A percentile compares a stretch with the other conserved stretches of the same genome.
Conservation (phyloP, 2,888 invertebrate species). For the Leptothorax acervorum region DNA sequence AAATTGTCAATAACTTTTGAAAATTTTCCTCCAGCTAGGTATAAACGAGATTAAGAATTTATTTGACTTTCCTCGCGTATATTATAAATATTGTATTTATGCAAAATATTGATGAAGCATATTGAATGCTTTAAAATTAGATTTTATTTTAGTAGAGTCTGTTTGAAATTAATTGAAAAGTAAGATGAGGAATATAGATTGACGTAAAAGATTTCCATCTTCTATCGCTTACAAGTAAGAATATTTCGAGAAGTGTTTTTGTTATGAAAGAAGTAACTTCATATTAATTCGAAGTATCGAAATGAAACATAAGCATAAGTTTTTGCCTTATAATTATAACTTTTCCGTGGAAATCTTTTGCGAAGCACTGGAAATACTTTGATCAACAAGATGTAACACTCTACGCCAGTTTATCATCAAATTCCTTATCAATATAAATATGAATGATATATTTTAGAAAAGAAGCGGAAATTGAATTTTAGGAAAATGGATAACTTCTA, state of each 20-base stretch:
- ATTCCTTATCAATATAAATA: background rate
- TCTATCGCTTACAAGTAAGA: background rate
- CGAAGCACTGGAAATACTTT: background rate
- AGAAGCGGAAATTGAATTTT: background rate
- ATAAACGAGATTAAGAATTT: background rate
- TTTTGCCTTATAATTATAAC: background rate
- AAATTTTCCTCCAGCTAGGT: background rate
- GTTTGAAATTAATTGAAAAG: background rate
- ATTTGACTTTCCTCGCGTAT: no score
- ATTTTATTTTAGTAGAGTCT: background rate
- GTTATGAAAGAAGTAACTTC: background rate
- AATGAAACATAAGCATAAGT: background rate
- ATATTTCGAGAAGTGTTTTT: background rate
- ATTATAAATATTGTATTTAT: background rate
- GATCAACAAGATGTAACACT: background rate
- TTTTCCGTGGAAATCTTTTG: background rate
- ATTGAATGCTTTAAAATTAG: slow-evolving; percentile 6
- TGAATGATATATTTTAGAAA: background rate
- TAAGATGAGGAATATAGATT: background rate
- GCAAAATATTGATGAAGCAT: background rate
- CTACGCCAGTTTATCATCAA: background rate
- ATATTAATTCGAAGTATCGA: background rate
- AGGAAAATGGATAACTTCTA: background rate
- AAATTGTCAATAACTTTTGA: background rate
- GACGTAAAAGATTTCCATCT: background rate